Percentiles rank a stretch among this genome's conserved stretches.
These are phyloP conservation scores for Toxotes jaculatrix DNA, from an alignment of 2,113 vertebrate species.

Conservation along the genomic window DNA sequence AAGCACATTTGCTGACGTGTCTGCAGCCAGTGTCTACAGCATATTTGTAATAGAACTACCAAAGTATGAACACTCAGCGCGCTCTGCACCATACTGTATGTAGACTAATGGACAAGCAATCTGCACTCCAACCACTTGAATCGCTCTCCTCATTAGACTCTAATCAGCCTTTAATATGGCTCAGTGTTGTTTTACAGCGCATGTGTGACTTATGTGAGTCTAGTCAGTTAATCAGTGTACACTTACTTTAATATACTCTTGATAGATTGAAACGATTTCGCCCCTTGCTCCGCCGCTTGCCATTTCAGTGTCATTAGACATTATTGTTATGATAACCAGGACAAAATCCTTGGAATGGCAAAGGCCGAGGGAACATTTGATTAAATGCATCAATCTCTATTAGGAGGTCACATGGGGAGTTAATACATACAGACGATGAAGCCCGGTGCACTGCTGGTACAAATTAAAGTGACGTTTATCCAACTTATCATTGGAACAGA, in stretches of 20 bases:
- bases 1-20: conserved; percentile 42
- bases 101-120: conserved; percentile 41
- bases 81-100: not conserved
- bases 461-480: conserved; percentile 71
- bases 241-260: conserved; percentile 71
- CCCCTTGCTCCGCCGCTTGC: conserved; percentile 42
- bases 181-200: conserved; percentile 70
- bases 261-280: conserved; percentile 67
- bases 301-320: conserved; percentile 71
- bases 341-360: conserved; percentile 66
- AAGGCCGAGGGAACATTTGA: conserved; percentile 74
- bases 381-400: conserved; percentile 83
- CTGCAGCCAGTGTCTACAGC: conserved; percentile 18
- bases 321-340: conserved; percentile 77
- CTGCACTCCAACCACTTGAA: conserved; percentile 49
- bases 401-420: conserved; percentile 39
- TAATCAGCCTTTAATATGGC: conserved; percentile 72
- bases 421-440: conserved; percentile 54
- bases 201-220: conserved; percentile 66
- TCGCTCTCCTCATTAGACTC: conserved; percentile 60
- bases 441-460: conserved; percentile 42
- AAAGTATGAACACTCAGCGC: conserved; percentile 1
- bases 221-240: conserved; percentile 64
- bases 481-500: conserved; percentile 45
- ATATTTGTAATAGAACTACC: conserved; percentile 40